Evolutionary conservation across 2,113 vertebrate genomes (phyloP), one percentile per base, ranked within the genome.

Genomic region (Hipposideros armiger): DNA sequence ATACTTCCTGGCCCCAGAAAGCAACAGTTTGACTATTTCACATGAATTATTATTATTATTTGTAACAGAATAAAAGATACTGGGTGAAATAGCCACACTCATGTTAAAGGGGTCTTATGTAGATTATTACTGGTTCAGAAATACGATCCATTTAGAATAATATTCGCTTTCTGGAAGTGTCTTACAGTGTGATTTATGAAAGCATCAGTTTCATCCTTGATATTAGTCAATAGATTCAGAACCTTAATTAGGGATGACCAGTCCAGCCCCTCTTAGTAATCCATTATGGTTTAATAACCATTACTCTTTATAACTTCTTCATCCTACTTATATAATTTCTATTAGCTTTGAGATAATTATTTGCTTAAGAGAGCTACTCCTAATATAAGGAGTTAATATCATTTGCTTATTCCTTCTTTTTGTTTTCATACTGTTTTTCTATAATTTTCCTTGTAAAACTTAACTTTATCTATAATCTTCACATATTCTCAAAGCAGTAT

Each of bases 1-100:
- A 32, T 82, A 83, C 56, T 95, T 96, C 86, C 88, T 96, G 73
- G 50, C 5, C 66, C 45, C 36, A 54, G 66, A 70, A 90, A 32
- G 11, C 7, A 13, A 72, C 30, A 28, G 9, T 76, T 87, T 40
- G 47, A 78, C 87, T 91, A 69, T 95, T 94, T 91, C 73, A 85
- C 19, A 82, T 88, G 0, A 42, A 24, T 90, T 95, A 78, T 72
- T 36, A 77, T 62, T 42, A 58, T 74, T 74, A 96, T 90, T 90
- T 87, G 30, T 47, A 95, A 50, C 4, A 77, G 42, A 10, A 54
- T 86, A 56, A 47, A 0, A 62, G 20, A 42, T 11, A 76, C 54
- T 60, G 24, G 2, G 5, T 74, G 11, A 94, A 91, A 93, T 73
- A 50, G 2, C 32, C n/a, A 60, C 24, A 64, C 2, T 77, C 2